Evolutionary conservation across 2,797 vertebrate genomes (phyloP).

Genomic region (Podarcis siculus): DNA sequence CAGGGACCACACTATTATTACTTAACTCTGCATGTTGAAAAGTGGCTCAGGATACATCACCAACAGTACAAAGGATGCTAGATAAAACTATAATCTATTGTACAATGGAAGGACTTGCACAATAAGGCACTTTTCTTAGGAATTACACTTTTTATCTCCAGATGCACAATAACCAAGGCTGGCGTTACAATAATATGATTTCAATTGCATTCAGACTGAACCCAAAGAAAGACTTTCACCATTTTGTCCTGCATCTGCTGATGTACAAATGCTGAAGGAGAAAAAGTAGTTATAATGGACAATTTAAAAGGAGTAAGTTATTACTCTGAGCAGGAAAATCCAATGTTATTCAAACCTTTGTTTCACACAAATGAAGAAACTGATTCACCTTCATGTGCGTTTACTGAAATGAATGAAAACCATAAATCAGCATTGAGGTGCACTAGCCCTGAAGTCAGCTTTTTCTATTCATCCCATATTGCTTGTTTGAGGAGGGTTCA

Average conservation of each 20-base stretch:
- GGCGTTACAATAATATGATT: constrained; percentile 12
- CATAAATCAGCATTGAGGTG: constrained; percentile 35
- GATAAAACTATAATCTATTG: constrained; percentile 26
- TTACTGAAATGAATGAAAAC: constrained; percentile 29
- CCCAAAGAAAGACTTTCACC: constrained; percentile 7
- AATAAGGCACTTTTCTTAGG: constrained; percentile 19
- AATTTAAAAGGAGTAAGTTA: constrained; percentile 36
- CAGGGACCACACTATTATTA: constrained; percentile 28
- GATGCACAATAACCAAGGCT: not conserved
- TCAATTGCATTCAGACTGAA: constrained; percentile 16
- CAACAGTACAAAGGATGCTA: constrained; percentile 18
- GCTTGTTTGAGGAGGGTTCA: not conserved
- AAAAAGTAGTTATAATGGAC: not conserved
- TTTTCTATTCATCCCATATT: not conserved
- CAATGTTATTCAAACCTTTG: not conserved
- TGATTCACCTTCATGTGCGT: constrained; percentile 4
- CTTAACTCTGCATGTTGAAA: constrained; percentile 30
- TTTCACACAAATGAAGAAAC: constrained; percentile 18
- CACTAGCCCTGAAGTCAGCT: not conserved
- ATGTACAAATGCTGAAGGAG: constrained; percentile 27
- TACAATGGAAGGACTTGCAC: constrained; percentile 13
- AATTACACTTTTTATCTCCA: not conserved
- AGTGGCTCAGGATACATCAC: constrained; percentile 10
- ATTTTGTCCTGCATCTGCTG: constrained; percentile 2
- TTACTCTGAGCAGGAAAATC: not conserved